These are phyloP conservation scores for Harlomillsia oculata DNA, from an alignment of 1,140 invertebrate species.

Conservation along the genomic window DNA sequence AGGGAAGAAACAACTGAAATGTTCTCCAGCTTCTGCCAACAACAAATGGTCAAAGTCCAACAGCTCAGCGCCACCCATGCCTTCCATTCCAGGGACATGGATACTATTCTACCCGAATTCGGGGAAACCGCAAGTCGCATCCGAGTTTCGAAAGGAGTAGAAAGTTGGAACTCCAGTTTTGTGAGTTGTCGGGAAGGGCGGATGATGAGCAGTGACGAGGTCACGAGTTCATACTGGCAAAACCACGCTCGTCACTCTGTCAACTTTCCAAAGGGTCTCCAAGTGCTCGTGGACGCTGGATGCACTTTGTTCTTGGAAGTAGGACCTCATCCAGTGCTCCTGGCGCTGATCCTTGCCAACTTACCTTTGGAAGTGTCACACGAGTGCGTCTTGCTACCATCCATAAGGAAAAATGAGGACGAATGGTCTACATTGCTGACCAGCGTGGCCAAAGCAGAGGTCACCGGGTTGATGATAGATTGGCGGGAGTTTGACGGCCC, in stretches of 20 bases:
- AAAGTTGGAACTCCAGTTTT: neutral
- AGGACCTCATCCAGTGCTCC: slow-evolving; percentile 14
- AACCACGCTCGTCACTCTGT: slow-evolving; percentile 8
- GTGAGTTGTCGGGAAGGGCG: neutral
- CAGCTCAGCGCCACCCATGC: neutral
- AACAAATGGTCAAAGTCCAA: neutral
- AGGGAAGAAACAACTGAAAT: neutral
- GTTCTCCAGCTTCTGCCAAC: neutral
- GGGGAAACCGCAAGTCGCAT: neutral
- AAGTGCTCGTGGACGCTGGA: neutral
- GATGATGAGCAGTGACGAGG: neutral
- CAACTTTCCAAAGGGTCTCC: slow-evolving; percentile 1
- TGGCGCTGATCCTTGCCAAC: neutral
- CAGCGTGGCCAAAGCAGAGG: slow-evolving; percentile 15
- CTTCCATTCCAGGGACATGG: slow-evolving; percentile 17
- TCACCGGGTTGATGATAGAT: slow-evolving; percentile 5
- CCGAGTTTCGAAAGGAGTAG: no score
- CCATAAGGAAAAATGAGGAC: slow-evolving; percentile 13
- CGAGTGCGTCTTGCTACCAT: slow-evolving; percentile 10
- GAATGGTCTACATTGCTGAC: slow-evolving; percentile 15
- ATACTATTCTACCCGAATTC: slow-evolving; percentile 4
- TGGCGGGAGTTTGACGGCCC: slow-evolving; percentile 8
- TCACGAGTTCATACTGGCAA: neutral
- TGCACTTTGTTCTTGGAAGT: slow-evolving; percentile 10
- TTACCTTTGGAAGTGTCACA: neutral